phyloP scores from a whole-genome alignment of 2,888 invertebrate genomes.

The Oscheius sp. region DNA sequence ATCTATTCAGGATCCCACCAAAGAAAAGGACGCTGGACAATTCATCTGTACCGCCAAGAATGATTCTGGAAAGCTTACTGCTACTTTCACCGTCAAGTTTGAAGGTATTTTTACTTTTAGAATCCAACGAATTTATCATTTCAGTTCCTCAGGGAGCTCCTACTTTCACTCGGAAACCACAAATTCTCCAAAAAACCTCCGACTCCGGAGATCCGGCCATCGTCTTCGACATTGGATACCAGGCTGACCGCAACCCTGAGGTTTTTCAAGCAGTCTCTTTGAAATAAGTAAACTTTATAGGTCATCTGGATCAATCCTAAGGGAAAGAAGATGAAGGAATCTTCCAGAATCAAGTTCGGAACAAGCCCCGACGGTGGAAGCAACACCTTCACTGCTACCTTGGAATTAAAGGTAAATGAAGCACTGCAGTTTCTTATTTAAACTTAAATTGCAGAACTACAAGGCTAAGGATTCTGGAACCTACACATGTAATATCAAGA shows the following conservation, averaged over 20 bases:
- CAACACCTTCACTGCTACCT: conserved; percentile 67
- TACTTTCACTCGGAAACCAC: conserved; percentile 70
- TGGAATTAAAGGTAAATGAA: conserved; percentile 67
- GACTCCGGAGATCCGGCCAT: conserved; percentile 70
- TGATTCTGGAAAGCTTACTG: conserved; percentile 70
- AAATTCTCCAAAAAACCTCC: conserved; percentile 70
- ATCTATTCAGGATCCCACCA: conserved; percentile 83
- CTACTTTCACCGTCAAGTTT: conserved; percentile 71
- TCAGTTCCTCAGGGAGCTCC: conserved; percentile 70
- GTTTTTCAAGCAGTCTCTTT: conserved; percentile 25
- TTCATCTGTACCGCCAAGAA: conserved; percentile 71
- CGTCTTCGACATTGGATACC: conserved; percentile 70
- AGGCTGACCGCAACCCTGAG: conserved; percentile 70
- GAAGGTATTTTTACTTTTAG: conserved; percentile 54
- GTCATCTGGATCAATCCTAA: conserved; percentile 70
- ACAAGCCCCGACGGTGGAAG: conserved; percentile 59
- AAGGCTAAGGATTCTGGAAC: conserved; percentile 77
- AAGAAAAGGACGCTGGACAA: conserved; percentile 76
- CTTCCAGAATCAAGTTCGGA: conserved; percentile 69
- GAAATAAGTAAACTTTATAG: conserved; percentile 17
- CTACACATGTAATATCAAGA: conserved; percentile 97
- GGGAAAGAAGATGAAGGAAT: conserved; percentile 71
- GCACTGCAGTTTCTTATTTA: background rate
- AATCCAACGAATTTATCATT: conserved; percentile 10
- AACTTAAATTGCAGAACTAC: conserved; percentile 66